A percentile compares a stretch with the other conserved stretches of the same genome.
These are phyloP conservation scores for Antedon bifida DNA, from an alignment of 35 echinoderm and acorn worm species.

Conservation along the genomic window DNA sequence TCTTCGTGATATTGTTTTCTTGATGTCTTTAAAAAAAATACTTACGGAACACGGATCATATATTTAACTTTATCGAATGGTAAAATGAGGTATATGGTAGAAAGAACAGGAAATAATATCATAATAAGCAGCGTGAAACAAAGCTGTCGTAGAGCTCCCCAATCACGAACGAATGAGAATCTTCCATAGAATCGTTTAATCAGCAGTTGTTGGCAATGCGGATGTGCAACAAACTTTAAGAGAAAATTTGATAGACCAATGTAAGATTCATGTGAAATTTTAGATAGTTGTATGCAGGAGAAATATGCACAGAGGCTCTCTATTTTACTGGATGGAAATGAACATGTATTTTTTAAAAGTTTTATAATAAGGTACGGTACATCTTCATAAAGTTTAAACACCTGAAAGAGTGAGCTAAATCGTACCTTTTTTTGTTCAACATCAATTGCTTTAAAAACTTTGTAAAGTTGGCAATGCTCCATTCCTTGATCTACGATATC, in stretches of 20 bases:
- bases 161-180: slow-evolving; percentile 40
- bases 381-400: too few species aligned
- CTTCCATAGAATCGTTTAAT: slow-evolving; percentile 66
- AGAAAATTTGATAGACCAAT: slow-evolving; percentile 14
- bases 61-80: slow-evolving; percentile 12
- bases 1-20: too few species aligned
- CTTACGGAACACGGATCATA: slow-evolving; percentile 78
- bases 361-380: too few species aligned
- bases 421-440: slow-evolving; percentile 93
- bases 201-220: slow-evolving; percentile 83
- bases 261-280: background rate
- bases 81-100: slow-evolving; percentile 39
- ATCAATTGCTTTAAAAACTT: slow-evolving; percentile 64
- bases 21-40: background rate
- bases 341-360: too few species aligned
- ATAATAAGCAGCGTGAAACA: slow-evolving; percentile 28
- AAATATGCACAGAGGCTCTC: too few species aligned
- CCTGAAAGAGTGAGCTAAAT: too few species aligned
- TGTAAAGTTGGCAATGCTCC: slow-evolving; percentile 19
- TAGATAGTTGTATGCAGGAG: too few species aligned
- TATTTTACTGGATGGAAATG: too few species aligned
- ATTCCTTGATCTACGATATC: background rate
- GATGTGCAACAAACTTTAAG: slow-evolving; percentile 78
- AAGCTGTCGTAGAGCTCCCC: slow-evolving; percentile 29
- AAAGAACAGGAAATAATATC: slow-evolving; percentile 55